phyloP scores from a whole-genome alignment of 2,113 vertebrate species.

The Periophthalmodon schlosseri region DNA sequence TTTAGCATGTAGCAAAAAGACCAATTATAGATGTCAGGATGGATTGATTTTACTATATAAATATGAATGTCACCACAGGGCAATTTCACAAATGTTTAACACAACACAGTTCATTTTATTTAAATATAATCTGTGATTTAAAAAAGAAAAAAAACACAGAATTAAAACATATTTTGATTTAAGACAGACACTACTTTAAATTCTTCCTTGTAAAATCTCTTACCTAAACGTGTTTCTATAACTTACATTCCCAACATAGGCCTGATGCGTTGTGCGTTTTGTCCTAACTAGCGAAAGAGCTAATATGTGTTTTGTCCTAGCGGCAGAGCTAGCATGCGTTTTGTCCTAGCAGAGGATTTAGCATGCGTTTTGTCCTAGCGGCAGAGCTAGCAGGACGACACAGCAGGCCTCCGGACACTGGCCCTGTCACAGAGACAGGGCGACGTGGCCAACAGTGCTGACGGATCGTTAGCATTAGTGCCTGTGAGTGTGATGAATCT shows the following conservation, averaged over 20 bases:
- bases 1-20: not conserved
- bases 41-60: not conserved
- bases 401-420: conserved; percentile 82
- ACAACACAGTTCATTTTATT: no score
- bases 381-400: conserved; percentile 79
- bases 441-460: conserved; percentile 81
- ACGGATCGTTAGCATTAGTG: conserved; percentile 91
- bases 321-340: conserved; percentile 35
- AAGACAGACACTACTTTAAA: no score
- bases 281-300: no score
- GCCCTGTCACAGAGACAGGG: conserved; percentile 80
- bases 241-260: no score
- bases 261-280: no score
- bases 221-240: no score
- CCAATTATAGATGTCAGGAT: not conserved
- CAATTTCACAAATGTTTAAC: not conserved
- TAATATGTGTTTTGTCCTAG: no score
- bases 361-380: conserved; percentile 76
- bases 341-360: conserved; percentile 75
- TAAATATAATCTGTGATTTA: no score
- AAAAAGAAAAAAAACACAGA: no score
- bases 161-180: no score
- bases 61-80: not conserved
- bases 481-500: conserved; percentile 94
- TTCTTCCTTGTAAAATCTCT: no score